Conservation (phyloP, 2,113 vertebrate genomes). For the Phylloscopus trochilus region DNA sequence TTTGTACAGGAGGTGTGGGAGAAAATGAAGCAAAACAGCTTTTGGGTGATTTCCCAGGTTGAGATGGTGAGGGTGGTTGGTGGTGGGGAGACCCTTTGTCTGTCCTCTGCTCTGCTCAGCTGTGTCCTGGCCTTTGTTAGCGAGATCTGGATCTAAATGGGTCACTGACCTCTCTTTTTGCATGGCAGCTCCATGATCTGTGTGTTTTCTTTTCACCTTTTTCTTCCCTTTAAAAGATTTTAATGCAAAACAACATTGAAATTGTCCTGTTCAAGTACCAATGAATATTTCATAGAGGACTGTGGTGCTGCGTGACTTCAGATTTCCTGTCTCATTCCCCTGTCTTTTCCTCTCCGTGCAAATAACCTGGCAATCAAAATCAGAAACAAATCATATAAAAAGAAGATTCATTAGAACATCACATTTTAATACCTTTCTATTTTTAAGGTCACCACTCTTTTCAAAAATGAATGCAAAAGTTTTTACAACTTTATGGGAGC, state of each 20-base stretch:
- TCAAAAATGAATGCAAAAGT: background rate
- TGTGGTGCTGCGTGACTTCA: background rate
- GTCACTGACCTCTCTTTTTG: background rate
- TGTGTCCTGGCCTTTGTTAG: accelerated
- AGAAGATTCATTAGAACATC: background rate
- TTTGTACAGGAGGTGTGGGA: accelerated
- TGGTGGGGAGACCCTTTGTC: background rate
- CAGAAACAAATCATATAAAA: background rate
- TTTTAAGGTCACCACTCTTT: background rate
- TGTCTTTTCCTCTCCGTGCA: background rate
- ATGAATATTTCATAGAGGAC: background rate
- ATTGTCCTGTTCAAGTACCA: background rate
- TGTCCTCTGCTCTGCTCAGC: background rate
- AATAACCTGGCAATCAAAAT: constrained; percentile 13
- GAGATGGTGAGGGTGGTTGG: background rate
- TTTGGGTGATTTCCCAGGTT: background rate
- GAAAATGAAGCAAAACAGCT: background rate
- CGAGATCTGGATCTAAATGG: accelerated
- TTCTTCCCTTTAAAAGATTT: background rate
- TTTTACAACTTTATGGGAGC: background rate
- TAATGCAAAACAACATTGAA: background rate
- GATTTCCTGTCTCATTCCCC: background rate
- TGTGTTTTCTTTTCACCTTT: background rate
- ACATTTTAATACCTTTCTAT: background rate
- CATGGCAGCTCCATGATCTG: background rate